These are phyloP conservation scores for Mizuhopecten yessoensis DNA, from an alignment of 1,140 invertebrate genomes.

Conservation along the genomic window DNA sequence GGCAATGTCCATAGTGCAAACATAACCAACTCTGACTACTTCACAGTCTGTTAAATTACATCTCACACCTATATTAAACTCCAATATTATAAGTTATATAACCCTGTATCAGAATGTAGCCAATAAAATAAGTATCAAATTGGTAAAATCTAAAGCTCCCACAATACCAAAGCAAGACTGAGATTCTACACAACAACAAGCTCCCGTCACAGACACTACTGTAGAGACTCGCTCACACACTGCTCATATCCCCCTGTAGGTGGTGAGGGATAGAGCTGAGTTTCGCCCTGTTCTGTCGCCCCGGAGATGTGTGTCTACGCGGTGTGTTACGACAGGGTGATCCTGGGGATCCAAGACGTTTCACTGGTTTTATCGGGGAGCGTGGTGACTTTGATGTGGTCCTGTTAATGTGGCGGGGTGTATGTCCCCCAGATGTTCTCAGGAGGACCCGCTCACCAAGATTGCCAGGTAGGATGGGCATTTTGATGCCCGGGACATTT, in stretches of 20 bases:
- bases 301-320: conserved; percentile 54
- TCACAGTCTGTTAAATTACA: too few species aligned
- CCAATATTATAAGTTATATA: too few species aligned
- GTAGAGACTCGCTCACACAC: conserved; percentile 1
- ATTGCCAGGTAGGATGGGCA: conserved; percentile 55
- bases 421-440: conserved; percentile 69
- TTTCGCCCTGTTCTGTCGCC: conserved; percentile 32
- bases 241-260: conserved; percentile 58
- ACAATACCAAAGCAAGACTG: conserved; percentile 5
- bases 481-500: conserved; percentile 54
- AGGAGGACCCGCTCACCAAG: conserved; percentile 59
- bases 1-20: too few species aligned
- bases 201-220: neutral
- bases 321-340: conserved; percentile 66
- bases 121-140: too few species aligned
- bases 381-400: conserved; percentile 54
- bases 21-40: too few species aligned
- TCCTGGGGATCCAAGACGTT: conserved; percentile 72
- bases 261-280: conserved; percentile 53
- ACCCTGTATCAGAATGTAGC: too few species aligned
- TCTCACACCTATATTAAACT: too few species aligned
- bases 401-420: conserved; percentile 66
- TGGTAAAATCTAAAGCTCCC: neutral
- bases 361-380: conserved; percentile 77
- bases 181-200: neutral